These are phyloP conservation scores for Lycocorax pyrrhopterus DNA, from an alignment of 2,113 vertebrate genomes.

Conservation along the genomic window DNA sequence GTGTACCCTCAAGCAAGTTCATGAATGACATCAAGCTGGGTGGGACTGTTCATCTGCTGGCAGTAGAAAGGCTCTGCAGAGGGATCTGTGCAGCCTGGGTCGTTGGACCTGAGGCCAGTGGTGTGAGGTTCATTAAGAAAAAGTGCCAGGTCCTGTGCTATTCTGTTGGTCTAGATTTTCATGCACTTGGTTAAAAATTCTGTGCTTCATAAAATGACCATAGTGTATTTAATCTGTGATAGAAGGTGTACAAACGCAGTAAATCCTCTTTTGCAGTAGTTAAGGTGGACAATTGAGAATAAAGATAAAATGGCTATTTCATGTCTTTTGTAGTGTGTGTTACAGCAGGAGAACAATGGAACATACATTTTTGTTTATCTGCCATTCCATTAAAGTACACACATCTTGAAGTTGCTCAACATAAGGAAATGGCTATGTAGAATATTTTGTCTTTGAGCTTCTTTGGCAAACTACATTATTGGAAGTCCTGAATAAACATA, in stretches of 20 bases:
- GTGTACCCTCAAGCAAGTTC: neutral
- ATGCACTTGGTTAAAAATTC: neutral
- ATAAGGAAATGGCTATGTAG: neutral
- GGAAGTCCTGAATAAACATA: neutral
- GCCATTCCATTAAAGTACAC: neutral
- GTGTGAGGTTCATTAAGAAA: neutral
- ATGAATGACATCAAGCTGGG: rapidly evolving
- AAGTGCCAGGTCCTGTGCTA: neutral
- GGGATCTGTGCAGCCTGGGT: neutral
- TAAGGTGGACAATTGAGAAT: neutral
- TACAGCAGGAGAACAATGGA: neutral
- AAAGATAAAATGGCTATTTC: neutral
- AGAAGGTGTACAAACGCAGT: neutral
- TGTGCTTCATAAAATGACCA: neutral
- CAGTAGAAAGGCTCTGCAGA: neutral
- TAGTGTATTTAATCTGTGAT: neutral
- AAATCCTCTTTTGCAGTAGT: neutral
- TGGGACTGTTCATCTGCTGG: neutral
- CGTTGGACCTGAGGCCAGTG: neutral
- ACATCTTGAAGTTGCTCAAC: neutral
- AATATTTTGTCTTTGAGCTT: neutral
- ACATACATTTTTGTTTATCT: neutral
- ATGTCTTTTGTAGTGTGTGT: neutral
- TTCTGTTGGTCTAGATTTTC: neutral
- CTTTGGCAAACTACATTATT: neutral